Base-by-base conservation (phyloP, 2,888 invertebrate genomes). In the Eupeodes latifasciatus region DNA sequence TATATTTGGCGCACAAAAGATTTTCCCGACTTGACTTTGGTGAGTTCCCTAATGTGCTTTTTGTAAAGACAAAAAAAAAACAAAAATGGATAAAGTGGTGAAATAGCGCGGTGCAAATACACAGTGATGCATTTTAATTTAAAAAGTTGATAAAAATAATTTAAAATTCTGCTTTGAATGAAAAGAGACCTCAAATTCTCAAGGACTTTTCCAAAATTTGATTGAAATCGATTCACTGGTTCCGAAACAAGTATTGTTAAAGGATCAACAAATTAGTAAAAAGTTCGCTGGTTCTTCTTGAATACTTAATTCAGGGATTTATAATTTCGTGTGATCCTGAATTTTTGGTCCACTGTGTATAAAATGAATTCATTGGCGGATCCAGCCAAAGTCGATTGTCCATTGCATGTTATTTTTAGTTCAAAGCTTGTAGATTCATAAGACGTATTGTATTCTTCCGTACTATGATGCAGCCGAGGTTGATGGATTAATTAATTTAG, bases 401-500 rank as follows among this genome's bases (percentile, higher is more conserved):
- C 61, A 3, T 77, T 19, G 27, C 51, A 16, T 19, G 40, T 40
- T 40, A n/a, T 19, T 67, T 51, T 0, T 5, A 34, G 69, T 36
- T 53, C 11, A 16, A 19, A 57, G 34, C 67, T 27, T 55, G 75
- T 75, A 53, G 53, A n/a, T 53, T 69, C 11, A 69, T 79, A 84
- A 74, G 76, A 80, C 59, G 40, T 44, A 71, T 66, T 72, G 53
- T 81, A 40, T 53, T 12, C 16, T 9, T 36, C 27, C 0, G 12
- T 34, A n/a, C 49, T n/a, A 14, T 36, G 72, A 27, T 81, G 81
- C 85, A 86, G 67, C 44, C 78, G 78, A 72, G 75, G 69, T 79
- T 67, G 82, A 64, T 75, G 71, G 76, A 82, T 71, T 76, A 86
- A 86, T 82, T 86, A 82, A 79, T 86, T 82, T 64, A 79, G 72